Conservation (phyloP, 1,140 invertebrate species). For the Asbolus verrucosus region DNA sequence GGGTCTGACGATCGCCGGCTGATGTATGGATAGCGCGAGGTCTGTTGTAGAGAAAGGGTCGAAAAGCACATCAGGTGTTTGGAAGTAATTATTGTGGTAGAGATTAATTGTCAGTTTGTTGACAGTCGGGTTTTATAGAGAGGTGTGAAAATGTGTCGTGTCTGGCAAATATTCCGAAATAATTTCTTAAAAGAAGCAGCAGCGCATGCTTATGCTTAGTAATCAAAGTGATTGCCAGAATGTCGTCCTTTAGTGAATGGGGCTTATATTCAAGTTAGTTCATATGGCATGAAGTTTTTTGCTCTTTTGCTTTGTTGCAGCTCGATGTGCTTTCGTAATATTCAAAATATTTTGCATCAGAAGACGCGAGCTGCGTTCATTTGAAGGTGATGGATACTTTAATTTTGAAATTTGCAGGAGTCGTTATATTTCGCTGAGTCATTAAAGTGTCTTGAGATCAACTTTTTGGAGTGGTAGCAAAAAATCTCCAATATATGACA, state of each 20-base stretch:
- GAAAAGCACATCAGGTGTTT: slow-evolving; percentile 16
- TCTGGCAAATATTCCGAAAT: slow-evolving; percentile 25
- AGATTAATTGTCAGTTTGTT: slow-evolving; percentile 16
- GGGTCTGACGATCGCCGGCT: too few species aligned
- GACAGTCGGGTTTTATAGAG: slow-evolving; percentile 13
- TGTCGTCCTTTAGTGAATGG: slow-evolving; percentile 29
- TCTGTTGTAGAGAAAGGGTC: slow-evolving; percentile 2
- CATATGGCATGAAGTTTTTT: slow-evolving; percentile 24
- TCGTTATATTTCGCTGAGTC: slow-evolving; percentile 22
- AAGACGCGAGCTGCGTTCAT: slow-evolving; percentile 2
- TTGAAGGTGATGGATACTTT: slow-evolving; percentile 2
- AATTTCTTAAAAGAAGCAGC: slow-evolving; percentile 30
- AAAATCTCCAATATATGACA: slow-evolving; percentile 46
- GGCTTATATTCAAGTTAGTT: slow-evolving; percentile 32
- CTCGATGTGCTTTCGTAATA: slow-evolving; percentile 11
- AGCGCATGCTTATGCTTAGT: slow-evolving; percentile 26
- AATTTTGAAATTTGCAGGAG: slow-evolving; percentile 13
- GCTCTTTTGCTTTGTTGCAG: slow-evolving; percentile 31
- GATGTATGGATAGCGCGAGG: too few species aligned
- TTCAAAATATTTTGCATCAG: slow-evolving; percentile 34
- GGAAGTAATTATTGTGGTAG: slow-evolving; percentile 2
- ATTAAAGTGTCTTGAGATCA: too few species aligned
- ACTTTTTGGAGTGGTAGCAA: background rate
- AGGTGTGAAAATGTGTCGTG: slow-evolving; percentile 1
- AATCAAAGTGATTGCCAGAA: slow-evolving; percentile 39